phyloP scores from a whole-genome alignment of 2,888 invertebrate species.

The Eilema sororculum region DNA sequence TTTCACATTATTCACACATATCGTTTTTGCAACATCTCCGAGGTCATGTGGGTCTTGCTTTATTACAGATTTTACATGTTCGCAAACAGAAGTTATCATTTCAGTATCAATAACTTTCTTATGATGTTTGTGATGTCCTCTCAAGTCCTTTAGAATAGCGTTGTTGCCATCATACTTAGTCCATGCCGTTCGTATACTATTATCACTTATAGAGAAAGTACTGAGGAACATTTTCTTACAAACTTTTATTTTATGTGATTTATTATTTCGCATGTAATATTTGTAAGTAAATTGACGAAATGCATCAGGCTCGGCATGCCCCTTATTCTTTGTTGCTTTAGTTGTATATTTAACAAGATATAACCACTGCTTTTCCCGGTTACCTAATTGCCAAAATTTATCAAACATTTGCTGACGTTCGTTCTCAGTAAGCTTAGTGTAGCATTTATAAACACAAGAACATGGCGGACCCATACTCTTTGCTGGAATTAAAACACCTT shows the following conservation, averaged over 20 bases:
- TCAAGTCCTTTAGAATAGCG: not conserved
- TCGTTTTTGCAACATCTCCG: not conserved
- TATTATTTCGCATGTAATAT: not conserved
- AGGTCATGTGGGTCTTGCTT: not conserved
- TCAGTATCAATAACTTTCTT: not conserved
- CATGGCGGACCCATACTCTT: not conserved
- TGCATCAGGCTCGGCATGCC: no score
- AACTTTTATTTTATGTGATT: not conserved
- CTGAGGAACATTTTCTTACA: constrained; percentile 9
- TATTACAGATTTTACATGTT: not conserved
- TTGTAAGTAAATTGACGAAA: not conserved
- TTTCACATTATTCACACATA: not conserved
- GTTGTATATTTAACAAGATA: not conserved
- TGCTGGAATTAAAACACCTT: not conserved
- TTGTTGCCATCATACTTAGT: not conserved
- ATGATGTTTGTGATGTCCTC: not conserved
- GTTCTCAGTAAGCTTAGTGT: not conserved
- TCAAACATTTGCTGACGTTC: not conserved
- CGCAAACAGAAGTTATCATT: not conserved
- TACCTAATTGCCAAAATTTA: constrained; percentile 3
- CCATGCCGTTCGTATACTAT: not conserved
- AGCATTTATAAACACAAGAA: not conserved
- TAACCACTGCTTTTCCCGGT: not conserved
- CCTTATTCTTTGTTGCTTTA: not conserved
- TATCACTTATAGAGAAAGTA: not conserved